These are phyloP conservation scores for Enteromius mattozi DNA, from an alignment of 2,797 vertebrate species.

Conservation along the genomic window DNA sequence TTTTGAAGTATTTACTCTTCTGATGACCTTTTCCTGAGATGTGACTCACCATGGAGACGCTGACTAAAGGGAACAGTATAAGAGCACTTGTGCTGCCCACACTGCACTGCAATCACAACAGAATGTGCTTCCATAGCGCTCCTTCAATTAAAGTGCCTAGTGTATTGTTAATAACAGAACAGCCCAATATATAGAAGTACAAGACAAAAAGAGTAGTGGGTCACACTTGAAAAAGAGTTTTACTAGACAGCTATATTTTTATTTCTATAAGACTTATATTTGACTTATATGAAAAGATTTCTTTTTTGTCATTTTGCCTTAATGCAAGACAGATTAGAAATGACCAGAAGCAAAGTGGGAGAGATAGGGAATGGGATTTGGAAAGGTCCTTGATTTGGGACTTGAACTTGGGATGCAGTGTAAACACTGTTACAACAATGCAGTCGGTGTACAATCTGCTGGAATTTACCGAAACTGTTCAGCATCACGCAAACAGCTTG, in stretches of 20 bases:
- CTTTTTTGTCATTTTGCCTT: too few relatives aligned
- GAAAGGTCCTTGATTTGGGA: too few relatives aligned
- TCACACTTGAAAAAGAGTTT: background rate
- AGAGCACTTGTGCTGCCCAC: conserved; percentile 31
- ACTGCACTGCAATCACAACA: conserved; percentile 16
- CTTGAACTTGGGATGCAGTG: too few relatives aligned
- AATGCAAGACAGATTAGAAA: too few relatives aligned
- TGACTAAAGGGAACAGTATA: conserved; percentile 15
- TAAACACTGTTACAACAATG: too few relatives aligned
- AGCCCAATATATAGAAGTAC: background rate
- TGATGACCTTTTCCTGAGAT: conserved; percentile 30
- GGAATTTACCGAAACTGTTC: background rate
- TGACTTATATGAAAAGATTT: background rate
- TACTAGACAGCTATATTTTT: background rate
- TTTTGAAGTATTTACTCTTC: conserved; percentile 37
- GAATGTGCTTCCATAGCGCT: conserved; percentile 6
- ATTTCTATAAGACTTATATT: background rate
- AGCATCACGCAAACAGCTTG: background rate
- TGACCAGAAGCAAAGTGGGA: too few relatives aligned
- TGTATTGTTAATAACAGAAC: background rate
- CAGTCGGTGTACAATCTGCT: too few relatives aligned
- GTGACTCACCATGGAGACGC: conserved; percentile 47
- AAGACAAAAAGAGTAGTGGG: background rate
- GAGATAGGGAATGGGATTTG: too few relatives aligned
- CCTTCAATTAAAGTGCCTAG: conserved; percentile 11